Conservation (phyloP, 2,113 vertebrate genomes). For the Mormoops blainvillei region DNA sequence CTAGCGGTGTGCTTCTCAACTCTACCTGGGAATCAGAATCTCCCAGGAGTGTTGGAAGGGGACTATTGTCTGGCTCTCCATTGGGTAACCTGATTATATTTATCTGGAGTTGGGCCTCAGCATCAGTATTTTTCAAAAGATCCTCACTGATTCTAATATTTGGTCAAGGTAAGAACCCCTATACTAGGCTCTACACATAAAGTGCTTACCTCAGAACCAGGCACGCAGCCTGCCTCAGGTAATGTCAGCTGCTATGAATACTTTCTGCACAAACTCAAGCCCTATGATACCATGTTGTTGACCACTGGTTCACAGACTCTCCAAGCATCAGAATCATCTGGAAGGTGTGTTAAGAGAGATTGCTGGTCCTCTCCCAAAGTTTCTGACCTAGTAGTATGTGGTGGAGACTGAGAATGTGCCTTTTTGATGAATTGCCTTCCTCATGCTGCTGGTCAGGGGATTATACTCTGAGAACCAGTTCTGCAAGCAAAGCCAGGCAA, state of each 20-base stretch:
- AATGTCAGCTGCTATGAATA: neutral
- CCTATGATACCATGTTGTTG: neutral
- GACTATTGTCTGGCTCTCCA: neutral
- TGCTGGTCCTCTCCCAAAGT: neutral
- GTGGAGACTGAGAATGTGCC: neutral
- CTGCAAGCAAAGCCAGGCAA: neutral
- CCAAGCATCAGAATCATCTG: neutral
- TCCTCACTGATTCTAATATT: neutral
- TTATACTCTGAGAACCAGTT: neutral
- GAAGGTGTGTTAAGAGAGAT: neutral
- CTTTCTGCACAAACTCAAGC: neutral
- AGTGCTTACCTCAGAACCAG: neutral
- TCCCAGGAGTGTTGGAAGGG: neutral
- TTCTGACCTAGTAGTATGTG: neutral
- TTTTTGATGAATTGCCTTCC: neutral
- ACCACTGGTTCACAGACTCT: neutral
- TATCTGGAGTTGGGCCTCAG: neutral
- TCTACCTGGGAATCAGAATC: neutral
- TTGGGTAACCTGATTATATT: neutral
- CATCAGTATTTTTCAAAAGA: neutral
- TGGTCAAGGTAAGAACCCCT: neutral
- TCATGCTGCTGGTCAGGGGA: neutral
- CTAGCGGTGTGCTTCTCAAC: no score
- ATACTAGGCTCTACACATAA: accelerated
- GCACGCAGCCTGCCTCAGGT: no score